Base-by-base conservation (phyloP, 2,888 invertebrate genomes). In the Calameuta pallipes region DNA sequence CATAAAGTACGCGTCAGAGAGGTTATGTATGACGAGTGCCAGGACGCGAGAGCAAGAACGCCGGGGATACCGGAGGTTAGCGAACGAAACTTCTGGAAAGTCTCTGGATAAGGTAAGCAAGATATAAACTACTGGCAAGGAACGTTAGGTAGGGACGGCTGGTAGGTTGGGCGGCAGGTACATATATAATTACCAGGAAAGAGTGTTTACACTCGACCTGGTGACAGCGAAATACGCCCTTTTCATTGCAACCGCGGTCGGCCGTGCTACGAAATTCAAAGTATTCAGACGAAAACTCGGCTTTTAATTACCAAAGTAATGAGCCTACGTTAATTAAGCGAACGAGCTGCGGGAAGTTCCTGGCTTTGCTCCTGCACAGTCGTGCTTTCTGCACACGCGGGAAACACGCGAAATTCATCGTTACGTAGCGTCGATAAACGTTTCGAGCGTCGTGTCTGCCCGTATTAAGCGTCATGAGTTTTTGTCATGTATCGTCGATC, bases 131-230 rank as follows among this genome's bases (percentile, higher is more conserved):
- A 23, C 56, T 23, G 31, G 13, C 2, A 31, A 71, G 31, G 31
- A 4, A 30, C 30, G n/a, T 31, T 70, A 9, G 71, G 15, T 30
- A 70, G 70, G 15, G 70, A 70, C 2, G 70, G 70, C 30, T 33
- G 70, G 11, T 70, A 71, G 33, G 71, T 34, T 30, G 56, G 23
- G 0, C 12, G 23, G 0, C 12, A 71, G 12, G 71, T 11, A 71
- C 12, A 31, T 71, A 23, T 31, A 71, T 71, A 31, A 71, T 71
- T 31, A 31, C 71, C 71, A 12, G 33, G 33, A 13, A 34, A 71
- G 71, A 71, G 71, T 34, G 71, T 34, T 71, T 34, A 71, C 71
- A 71, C 71, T 31, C 31, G 71, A 71, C 71, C 71, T 31, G 71
- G 71, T 30, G 71, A 71, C 71, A 71, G 71, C 71, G 31, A 71